phyloP scores from a whole-genome alignment of 2,888 invertebrate species.

The Meteorus colon region DNA sequence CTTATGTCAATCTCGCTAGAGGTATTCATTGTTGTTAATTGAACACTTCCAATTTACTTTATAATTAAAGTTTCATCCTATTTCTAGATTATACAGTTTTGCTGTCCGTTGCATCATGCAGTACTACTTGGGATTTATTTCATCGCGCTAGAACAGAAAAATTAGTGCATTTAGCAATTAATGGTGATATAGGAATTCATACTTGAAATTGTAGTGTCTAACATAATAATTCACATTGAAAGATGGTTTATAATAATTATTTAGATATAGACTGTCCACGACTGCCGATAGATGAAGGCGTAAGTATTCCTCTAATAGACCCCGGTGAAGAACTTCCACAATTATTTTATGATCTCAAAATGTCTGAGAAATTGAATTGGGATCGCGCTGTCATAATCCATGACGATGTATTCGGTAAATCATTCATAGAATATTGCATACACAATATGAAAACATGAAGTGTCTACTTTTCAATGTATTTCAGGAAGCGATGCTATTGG shows the following conservation, averaged over 20 bases:
- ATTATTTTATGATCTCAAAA: slow-evolving; percentile 83
- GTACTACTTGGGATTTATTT: slow-evolving; percentile 84
- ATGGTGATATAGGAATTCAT: slow-evolving; percentile 71
- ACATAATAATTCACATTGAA: not conserved
- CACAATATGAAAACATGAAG: not conserved
- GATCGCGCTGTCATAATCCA: slow-evolving; percentile 82
- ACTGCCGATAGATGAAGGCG: slow-evolving; percentile 79
- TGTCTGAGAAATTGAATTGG: slow-evolving; percentile 81
- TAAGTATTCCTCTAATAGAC: slow-evolving; percentile 82
- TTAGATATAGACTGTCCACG: slow-evolving; percentile 86
- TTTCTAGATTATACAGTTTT: slow-evolving; percentile 81
- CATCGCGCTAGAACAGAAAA: slow-evolving; percentile 78
- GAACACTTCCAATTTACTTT: slow-evolving; percentile 4
- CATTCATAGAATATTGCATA: not conserved
- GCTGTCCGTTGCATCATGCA: slow-evolving; percentile 84
- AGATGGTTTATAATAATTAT: slow-evolving; percentile 42
- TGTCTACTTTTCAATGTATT: slow-evolving; percentile 46
- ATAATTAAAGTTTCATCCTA: slow-evolving; percentile 19
- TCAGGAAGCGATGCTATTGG: slow-evolving; percentile 80
- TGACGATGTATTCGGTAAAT: slow-evolving; percentile 82
- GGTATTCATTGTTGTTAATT: slow-evolving; percentile 73
- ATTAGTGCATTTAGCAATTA: slow-evolving; percentile 83
- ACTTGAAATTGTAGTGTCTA: not conserved
- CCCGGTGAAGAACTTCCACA: slow-evolving; percentile 85
- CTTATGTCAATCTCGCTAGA: slow-evolving; percentile 80